Evolutionary conservation across 2,888 invertebrate genomes (phyloP), one percentile per base, ranked within the genome.

Genomic region (Morpho achilles): DNA sequence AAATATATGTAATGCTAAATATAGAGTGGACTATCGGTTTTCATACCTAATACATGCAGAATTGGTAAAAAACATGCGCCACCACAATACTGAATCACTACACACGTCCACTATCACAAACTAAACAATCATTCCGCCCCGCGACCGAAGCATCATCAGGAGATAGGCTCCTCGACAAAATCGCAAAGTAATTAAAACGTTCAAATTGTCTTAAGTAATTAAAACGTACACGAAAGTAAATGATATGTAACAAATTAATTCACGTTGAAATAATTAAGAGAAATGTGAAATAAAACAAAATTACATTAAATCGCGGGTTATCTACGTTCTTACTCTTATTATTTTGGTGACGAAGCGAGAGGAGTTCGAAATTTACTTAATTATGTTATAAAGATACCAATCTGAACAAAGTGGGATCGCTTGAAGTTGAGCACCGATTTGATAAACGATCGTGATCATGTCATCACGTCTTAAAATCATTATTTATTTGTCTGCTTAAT

Each of bases 341-440:
- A 80, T 83, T 77, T 81, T 68, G 71, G 73, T 75, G 74, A 78
- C 73, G 73, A 76, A 71, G 72, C 75, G 73, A 72, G 77, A 78
- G 72, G 77, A 78, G 77, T 81, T 80, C 67, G 75, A 84, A 84
- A 84, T 84, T 83, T 76, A 79, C 79, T 83, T 83, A 84, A 84
- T 84, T 82, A 80, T 79, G 75, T 80, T 82, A 76, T 78, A 79
- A 83, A 81, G 81, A 84, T 81, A 82, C 75, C 70, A 75, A 84
- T 83, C 79, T 72, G 71, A 77, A 77, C 74, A 76, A 82, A 81
- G 74, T 77, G 75, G 72, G 70, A 62, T 67, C 71, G 65, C 60
- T 32, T 53, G 58, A 61, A 59, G 58, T 49, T 45, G 51, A 50
- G 56, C 47, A 60, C 65, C 67, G 64, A 71, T 76, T 74, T 74